phyloP scores from a whole-genome alignment of 2,113 vertebrate species.

The Tursiops truncatus region DNA sequence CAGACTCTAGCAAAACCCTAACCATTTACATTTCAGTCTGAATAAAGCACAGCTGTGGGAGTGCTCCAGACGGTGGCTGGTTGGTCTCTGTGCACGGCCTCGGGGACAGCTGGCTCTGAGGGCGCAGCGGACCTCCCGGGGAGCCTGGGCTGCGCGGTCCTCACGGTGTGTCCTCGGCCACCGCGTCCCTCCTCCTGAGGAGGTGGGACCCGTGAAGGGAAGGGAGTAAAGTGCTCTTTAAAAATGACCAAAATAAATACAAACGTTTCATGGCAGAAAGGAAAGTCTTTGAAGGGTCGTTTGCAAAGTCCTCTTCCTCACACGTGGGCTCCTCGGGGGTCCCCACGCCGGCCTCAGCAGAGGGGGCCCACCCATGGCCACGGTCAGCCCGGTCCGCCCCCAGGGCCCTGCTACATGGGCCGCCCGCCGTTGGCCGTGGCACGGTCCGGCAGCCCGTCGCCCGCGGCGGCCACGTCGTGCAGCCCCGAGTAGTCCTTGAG shows the following conservation, averaged over 20 bases:
- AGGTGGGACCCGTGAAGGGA: conserved; percentile 79
- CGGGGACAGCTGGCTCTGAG: not conserved
- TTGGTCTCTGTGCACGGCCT: no score
- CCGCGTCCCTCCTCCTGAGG: conserved; percentile 56
- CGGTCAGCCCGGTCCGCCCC: no score
- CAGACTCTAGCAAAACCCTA: conserved; percentile 55
- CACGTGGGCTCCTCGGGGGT: conserved; percentile 31
- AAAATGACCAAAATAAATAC: conserved; percentile 88
- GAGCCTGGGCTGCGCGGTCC: not conserved
- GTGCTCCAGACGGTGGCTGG: not conserved
- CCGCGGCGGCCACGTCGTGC: conserved; percentile 87
- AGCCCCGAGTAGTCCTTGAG: conserved; percentile 96
- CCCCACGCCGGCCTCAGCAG: conserved; percentile 71
- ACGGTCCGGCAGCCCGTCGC: conserved; percentile 86
- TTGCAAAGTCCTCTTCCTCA: conserved; percentile 67
- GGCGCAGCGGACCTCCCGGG: conserved; percentile 58
- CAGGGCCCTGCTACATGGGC: conserved; percentile 77
- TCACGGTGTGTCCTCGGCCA: conserved; percentile 75
- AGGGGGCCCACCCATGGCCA: conserved; percentile 52
- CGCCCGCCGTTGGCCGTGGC: conserved; percentile 92
- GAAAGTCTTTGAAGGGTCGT: conserved; percentile 77
- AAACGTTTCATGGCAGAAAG: conserved; percentile 83
- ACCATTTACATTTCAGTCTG: conserved; percentile 47
- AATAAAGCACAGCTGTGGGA: conserved; percentile 68
- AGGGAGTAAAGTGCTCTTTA: conserved; percentile 87